These are phyloP conservation scores for Enoplosus armatus DNA, from an alignment of 2,797 vertebrate genomes.

Conservation along the genomic window DNA sequence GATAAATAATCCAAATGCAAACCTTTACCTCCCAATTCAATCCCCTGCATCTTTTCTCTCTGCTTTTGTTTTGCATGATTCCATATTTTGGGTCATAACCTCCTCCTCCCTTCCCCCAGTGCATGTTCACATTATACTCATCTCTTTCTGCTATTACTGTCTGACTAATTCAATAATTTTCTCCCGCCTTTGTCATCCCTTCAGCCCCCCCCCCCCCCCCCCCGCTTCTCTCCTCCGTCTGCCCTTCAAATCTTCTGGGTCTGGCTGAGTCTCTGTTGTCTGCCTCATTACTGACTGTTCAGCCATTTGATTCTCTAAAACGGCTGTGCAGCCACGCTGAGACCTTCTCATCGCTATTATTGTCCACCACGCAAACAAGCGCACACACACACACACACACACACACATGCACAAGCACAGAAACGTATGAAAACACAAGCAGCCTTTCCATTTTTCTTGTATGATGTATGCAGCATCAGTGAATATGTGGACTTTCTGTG, in stretches of 20 bases:
- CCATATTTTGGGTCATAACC: constrained; percentile 64
- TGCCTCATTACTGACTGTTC: constrained; percentile 95
- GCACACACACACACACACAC: constrained; percentile 18
- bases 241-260: constrained; percentile 91
- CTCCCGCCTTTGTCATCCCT: constrained; percentile 60
- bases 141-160: constrained; percentile 73
- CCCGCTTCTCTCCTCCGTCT: constrained; percentile 67
- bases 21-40: constrained; percentile 33
- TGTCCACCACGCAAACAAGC: constrained; percentile 56
- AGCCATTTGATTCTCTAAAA: constrained; percentile 93
- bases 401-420: constrained; percentile 16
- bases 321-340: constrained; percentile 80
- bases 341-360: constrained; percentile 89
- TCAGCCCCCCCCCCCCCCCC: constrained; percentile 31
- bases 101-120: constrained; percentile 13
- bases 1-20: constrained; percentile 69
- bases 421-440: constrained; percentile 46
- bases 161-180: constrained; percentile 79
- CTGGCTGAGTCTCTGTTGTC: constrained; percentile 90
- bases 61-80: constrained; percentile 61
- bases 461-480: constrained; percentile 55
- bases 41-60: constrained; percentile 35
- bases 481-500: constrained; percentile 60
- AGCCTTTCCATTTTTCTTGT: constrained; percentile 44
- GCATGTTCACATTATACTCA: constrained; percentile 64